Evolutionary conservation across 2,113 vertebrate species (phyloP).

Genomic region (Urocolius indicus): DNA sequence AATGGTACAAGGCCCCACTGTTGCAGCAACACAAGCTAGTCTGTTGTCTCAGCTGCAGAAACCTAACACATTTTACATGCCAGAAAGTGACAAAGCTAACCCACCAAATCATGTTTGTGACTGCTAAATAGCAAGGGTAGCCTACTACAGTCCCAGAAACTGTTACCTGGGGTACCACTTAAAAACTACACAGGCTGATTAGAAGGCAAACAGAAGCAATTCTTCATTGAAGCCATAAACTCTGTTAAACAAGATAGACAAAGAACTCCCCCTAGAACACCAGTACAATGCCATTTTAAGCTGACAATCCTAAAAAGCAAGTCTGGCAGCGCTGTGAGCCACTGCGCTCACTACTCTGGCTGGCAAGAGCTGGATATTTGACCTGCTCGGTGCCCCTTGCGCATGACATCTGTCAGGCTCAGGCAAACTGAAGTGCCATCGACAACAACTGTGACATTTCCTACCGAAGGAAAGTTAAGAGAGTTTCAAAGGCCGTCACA

Average conservation of each 20-base stretch:
- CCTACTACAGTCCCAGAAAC: neutral
- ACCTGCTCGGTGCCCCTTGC: neutral
- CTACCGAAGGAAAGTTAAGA: neutral
- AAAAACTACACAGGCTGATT: neutral
- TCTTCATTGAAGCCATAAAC: neutral
- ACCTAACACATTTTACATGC: neutral
- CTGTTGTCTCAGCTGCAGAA: neutral
- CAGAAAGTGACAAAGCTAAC: neutral
- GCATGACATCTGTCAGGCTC: neutral
- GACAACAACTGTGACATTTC: neutral
- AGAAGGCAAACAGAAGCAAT: neutral
- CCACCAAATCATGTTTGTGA: neutral
- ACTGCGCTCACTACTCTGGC: fast-evolving
- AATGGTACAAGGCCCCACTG: neutral
- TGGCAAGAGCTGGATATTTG: neutral
- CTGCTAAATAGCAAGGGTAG: neutral
- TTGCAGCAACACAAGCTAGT: neutral
- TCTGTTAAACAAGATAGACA: neutral
- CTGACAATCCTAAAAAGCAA: neutral
- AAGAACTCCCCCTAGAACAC: neutral
- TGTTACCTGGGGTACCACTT: neutral
- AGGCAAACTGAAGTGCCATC: neutral
- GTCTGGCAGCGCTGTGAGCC: neutral
- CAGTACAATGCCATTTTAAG: neutral
- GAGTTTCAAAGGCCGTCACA: neutral